Conservation (phyloP, 2,113 vertebrate species). For the Vicugna pacos region DNA sequence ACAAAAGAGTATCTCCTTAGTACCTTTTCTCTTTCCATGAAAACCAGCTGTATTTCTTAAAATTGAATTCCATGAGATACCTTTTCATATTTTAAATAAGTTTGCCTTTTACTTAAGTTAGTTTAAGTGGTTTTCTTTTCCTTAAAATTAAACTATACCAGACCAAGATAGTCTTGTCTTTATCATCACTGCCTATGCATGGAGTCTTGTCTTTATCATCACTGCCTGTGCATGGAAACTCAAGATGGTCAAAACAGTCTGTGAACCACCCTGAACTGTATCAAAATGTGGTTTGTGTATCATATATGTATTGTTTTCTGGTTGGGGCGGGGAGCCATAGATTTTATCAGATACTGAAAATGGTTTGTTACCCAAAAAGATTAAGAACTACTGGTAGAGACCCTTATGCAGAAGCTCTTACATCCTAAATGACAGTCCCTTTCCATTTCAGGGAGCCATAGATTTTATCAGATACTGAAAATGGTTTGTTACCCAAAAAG, state of each 20-base stretch:
- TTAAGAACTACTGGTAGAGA: neutral
- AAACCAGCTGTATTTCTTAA: neutral
- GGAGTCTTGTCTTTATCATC: neutral
- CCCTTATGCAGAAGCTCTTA: neutral
- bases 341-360: neutral
- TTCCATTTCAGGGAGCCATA: neutral
- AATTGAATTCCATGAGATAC: neutral
- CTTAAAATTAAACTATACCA: neutral
- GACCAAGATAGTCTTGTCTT: neutral
- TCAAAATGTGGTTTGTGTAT: neutral
- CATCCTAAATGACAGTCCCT: neutral
- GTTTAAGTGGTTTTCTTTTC: constrained; percentile 1
- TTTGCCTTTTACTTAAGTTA: neutral
- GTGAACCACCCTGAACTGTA: neutral
- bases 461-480: neutral
- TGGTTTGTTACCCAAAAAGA: neutral
- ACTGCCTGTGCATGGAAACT: neutral
- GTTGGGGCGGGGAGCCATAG: neutral
- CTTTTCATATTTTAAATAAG: constrained; percentile 29
- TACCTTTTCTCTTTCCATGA: neutral
- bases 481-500: neutral
- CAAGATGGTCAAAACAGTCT: neutral
- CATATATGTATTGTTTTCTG: neutral
- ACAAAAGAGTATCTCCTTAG: neutral
- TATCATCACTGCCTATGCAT: neutral